Percentiles rank a stretch among this genome's conserved stretches.
Evolutionary conservation across 2,797 vertebrate species (phyloP).

Genomic region (Spea hammondii): DNA sequence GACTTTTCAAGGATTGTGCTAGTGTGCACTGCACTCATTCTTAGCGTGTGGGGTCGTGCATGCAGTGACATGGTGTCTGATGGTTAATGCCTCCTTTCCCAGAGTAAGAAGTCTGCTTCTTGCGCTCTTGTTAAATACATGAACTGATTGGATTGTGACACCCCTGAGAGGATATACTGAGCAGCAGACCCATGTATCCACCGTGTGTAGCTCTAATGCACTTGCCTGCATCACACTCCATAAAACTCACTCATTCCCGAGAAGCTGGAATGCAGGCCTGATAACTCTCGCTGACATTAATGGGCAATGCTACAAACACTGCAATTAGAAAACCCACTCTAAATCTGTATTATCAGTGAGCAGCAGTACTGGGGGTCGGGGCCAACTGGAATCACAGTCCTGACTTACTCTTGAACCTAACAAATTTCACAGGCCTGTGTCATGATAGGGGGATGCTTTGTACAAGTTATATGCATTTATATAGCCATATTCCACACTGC

Average conservation of each 20-base stretch:
- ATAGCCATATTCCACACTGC: too few relatives aligned
- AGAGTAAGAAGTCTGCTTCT: not conserved
- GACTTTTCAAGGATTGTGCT: not conserved
- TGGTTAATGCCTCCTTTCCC: too few relatives aligned
- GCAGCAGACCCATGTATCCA: not conserved
- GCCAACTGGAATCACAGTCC: too few relatives aligned
- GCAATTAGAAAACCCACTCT: conserved; percentile 23
- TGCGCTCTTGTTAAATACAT: too few relatives aligned
- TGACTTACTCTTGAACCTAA: too few relatives aligned
- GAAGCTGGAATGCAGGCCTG: not conserved
- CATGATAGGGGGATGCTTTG: too few relatives aligned
- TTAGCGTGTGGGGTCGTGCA: not conserved
- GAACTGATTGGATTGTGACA: not conserved
- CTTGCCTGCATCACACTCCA: not conserved
- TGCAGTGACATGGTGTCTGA: too few relatives aligned
- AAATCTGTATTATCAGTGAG: not conserved
- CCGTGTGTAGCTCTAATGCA: not conserved
- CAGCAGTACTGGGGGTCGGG: not conserved
- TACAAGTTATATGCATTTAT: too few relatives aligned
- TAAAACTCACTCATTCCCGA: conserved; percentile 2
- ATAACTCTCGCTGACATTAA: conserved; percentile 31
- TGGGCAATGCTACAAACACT: conserved; percentile 8
- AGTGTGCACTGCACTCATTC: not conserved
- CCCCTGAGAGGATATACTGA: not conserved
- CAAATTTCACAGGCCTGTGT: too few relatives aligned